Percentiles rank a stretch among this genome's conserved stretches.
phyloP scores from a whole-genome alignment of 2,888 invertebrate species.

The Aphodius sticticus region DNA sequence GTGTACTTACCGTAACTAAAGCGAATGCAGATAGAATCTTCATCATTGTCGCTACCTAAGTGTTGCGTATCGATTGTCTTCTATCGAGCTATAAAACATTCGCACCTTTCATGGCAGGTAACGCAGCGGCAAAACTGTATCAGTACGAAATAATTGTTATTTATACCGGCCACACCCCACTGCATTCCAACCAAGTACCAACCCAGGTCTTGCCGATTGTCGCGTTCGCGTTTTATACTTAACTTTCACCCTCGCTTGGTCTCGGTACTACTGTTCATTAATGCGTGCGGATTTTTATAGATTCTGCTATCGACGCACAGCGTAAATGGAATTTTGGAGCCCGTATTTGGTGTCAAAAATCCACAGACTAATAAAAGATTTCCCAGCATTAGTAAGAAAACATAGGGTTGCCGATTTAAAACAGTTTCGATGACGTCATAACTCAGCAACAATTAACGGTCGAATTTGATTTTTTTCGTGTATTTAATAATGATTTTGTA shows the following conservation, averaged over 20 bases:
- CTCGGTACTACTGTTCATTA: not conserved
- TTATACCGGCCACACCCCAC: conserved; percentile 47
- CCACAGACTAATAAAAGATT: no score
- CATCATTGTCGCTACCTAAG: not conserved
- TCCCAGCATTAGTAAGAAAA: no score
- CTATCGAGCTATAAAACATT: not conserved
- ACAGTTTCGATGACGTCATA: no score
- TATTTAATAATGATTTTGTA: no score
- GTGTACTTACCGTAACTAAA: not conserved
- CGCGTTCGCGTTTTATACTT: conserved; percentile 8
- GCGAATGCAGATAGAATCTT: not conserved
- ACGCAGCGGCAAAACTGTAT: conserved; percentile 43
- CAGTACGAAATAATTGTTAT: conserved; percentile 43
- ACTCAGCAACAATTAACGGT: no score
- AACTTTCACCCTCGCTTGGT: conserved; percentile 44
- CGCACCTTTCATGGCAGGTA: not conserved
- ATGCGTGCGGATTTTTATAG: not conserved
- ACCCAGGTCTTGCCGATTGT: conserved; percentile 37
- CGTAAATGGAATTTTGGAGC: no score
- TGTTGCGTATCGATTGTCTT: not conserved
- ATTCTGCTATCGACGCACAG: no score
- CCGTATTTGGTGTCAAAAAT: no score
- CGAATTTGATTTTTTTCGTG: no score
- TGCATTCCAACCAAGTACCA: conserved; percentile 43
- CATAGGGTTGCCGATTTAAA: no score